Conservation (phyloP, 1,140 invertebrate genomes). For the Lordiphosa mommai region DNA sequence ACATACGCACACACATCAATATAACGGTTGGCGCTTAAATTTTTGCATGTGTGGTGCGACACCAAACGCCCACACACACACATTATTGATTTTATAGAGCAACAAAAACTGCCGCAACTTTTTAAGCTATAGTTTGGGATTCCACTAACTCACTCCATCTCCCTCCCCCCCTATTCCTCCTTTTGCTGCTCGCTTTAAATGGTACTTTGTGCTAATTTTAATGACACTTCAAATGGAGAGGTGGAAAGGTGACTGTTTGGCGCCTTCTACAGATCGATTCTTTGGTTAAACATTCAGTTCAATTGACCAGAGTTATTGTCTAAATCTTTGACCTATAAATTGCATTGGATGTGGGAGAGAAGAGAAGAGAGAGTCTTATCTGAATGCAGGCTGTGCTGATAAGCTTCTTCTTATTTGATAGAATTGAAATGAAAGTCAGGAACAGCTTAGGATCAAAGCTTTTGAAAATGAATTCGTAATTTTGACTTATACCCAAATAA, state of each 20-base stretch:
- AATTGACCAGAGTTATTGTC: conserved; percentile 24
- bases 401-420: conserved; percentile 10
- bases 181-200: neutral
- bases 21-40: conserved; percentile 29
- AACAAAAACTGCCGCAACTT: conserved; percentile 38
- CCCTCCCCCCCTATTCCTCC: no score
- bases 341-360: neutral
- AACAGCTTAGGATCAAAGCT: no score
- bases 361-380: conserved; percentile 22
- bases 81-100: conserved; percentile 65
- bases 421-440: no score
- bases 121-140: conserved; percentile 34
- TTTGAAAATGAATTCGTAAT: no score
- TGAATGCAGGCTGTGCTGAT: neutral
- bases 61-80: conserved; percentile 2
- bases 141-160: neutral
- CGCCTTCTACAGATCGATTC: neutral
- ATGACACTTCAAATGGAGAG: conserved; percentile 3
- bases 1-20: conserved; percentile 6
- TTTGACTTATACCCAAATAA: no score
- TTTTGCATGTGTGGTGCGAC: conserved; percentile 48
- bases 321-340: conserved; percentile 34
- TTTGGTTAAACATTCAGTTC: neutral
- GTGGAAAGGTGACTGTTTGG: neutral
- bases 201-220: conserved; percentile 10